Conservation (phyloP, 2,113 vertebrate genomes). For the Eonycteris spelaea region DNA sequence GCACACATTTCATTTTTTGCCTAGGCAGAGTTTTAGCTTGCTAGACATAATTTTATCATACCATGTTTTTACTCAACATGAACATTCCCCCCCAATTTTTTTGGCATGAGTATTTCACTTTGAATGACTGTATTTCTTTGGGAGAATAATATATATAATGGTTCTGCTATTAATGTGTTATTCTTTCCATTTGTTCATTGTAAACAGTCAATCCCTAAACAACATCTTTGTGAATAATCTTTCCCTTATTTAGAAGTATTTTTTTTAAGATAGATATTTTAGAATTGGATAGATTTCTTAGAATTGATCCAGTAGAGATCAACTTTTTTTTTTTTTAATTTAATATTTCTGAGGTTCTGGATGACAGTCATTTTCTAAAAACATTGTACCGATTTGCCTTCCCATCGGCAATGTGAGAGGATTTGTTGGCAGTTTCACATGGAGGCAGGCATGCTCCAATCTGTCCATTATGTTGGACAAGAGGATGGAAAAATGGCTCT, state of each 20-base stretch:
- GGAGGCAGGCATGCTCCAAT: neutral
- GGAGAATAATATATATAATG: neutral
- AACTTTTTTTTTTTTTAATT: neutral
- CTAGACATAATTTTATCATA: neutral
- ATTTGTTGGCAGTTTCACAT: neutral
- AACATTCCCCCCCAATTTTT: neutral
- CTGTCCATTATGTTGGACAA: neutral
- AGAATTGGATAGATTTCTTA: neutral
- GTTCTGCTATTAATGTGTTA: neutral
- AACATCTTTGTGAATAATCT: neutral
- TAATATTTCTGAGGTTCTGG: neutral
- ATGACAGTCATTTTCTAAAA: neutral
- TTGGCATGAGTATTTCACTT: neutral
- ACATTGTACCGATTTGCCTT: neutral
- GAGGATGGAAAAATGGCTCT: neutral
- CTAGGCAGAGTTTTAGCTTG: neutral
- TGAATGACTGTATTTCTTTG: neutral
- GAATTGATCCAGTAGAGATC: neutral
- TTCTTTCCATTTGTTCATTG: constrained; percentile 16
- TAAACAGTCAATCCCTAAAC: neutral
- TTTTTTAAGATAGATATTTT: neutral
- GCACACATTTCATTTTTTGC: neutral
- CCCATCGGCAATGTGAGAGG: neutral
- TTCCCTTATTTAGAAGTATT: neutral
- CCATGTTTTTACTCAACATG: neutral